phyloP scores from a whole-genome alignment of 2,797 vertebrate genomes.

The Sternarchorhynchus goeldii region DNA sequence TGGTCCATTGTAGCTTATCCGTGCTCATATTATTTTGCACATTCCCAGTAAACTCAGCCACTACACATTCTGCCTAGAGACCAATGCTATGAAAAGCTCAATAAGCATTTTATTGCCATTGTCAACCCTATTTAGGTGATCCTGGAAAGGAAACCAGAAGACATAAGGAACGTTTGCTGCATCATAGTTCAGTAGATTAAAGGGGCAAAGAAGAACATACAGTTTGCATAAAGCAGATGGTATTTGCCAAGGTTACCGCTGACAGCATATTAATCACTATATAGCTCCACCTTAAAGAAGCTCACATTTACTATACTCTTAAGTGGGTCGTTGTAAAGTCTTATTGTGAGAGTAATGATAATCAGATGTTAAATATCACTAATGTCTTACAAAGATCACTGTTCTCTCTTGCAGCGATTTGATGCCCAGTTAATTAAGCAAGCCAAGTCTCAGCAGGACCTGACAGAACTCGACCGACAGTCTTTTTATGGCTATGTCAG shows the following conservation, averaged over 20 bases:
- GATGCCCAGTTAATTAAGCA: constrained; percentile 54
- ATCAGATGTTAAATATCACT: constrained; percentile 58
- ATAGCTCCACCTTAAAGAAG: constrained; percentile 56
- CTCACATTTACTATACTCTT: constrained; percentile 61
- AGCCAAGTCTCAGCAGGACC: constrained; percentile 22
- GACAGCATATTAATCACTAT: constrained; percentile 64
- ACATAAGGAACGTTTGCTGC: constrained; percentile 1
- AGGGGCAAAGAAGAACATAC: constrained; percentile 50
- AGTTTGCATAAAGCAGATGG: constrained; percentile 54
- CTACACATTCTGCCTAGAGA: background rate
- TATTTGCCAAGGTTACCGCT: constrained; percentile 61
- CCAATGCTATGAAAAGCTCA: background rate
- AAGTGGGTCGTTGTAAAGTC: constrained; percentile 55
- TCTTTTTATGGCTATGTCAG: constrained; percentile 38
- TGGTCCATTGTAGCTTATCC: background rate
- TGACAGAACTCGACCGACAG: constrained; percentile 31
- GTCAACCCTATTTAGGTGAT: constrained; percentile 4
- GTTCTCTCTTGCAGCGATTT: constrained; percentile 41
- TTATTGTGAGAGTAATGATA: constrained; percentile 51
- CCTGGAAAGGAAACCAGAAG: constrained; percentile 6
- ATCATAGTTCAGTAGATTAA: constrained; percentile 53
- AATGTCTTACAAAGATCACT: constrained; percentile 51
- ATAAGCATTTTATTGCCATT: background rate
- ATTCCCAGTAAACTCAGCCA: background rate
- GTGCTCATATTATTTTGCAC: constrained; percentile 2